phyloP scores from a whole-genome alignment of 2,113 vertebrate genomes.

The Sapajus apella region DNA sequence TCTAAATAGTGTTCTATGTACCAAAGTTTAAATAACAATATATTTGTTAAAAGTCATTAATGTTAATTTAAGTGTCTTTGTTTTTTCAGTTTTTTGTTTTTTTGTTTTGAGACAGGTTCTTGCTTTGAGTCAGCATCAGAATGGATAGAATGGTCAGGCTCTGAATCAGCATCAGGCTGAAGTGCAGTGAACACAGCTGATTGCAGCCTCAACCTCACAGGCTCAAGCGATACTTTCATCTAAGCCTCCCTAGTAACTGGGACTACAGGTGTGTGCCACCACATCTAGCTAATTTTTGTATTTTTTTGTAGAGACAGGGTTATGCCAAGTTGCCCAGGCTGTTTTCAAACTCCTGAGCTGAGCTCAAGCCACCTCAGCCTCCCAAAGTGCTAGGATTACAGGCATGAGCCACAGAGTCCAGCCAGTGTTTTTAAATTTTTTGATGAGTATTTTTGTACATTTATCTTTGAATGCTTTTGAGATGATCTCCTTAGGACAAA shows the following conservation, averaged over 20 bases:
- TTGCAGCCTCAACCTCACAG: neutral
- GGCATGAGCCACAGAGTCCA: no score
- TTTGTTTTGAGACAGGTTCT: neutral
- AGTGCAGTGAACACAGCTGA: neutral
- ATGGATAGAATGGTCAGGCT: neutral
- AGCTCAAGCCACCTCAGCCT: neutral
- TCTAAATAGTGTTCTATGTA: constrained; percentile 11
- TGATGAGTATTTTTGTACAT: neutral
- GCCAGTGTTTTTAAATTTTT: neutral
- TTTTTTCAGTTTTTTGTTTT: no score
- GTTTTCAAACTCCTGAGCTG: neutral
- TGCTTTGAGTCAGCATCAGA: neutral
- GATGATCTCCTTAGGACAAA: neutral
- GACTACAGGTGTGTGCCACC: neutral
- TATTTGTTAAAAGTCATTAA: neutral
- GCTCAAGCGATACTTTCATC: neutral
- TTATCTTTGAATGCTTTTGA: constrained; percentile 25
- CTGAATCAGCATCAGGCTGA: neutral
- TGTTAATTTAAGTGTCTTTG: neutral
- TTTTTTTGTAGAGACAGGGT: neutral
- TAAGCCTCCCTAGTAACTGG: neutral
- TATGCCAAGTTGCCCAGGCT: neutral
- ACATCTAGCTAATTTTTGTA: neutral
- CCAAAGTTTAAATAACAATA: neutral
- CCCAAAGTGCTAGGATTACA: neutral